Conservation (phyloP, 2,113 vertebrate species). For the Colossoma macropomum region DNA sequence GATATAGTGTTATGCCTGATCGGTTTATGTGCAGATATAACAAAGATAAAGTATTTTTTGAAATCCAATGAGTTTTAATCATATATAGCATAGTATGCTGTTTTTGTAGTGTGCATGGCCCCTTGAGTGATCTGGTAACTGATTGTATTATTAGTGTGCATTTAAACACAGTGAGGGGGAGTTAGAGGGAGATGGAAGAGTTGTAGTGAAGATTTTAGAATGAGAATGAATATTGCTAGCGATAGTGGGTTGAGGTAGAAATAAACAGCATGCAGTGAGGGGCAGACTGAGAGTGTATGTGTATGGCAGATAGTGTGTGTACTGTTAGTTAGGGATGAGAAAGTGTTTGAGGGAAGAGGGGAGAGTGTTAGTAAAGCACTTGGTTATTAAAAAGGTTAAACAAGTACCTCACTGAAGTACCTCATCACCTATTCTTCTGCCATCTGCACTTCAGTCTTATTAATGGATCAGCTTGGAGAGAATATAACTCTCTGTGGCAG, state of each 20-base stretch:
- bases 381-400: conserved; percentile 54
- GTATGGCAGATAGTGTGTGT: background rate
- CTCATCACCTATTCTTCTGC: conserved; percentile 13
- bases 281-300: too few relatives aligned
- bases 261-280: too few relatives aligned
- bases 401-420: conserved; percentile 3
- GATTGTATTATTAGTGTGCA: background rate
- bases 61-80: too few relatives aligned
- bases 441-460: conserved; percentile 47
- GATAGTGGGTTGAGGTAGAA: too few relatives aligned
- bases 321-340: too few relatives aligned
- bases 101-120: background rate
- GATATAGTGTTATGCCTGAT: too few relatives aligned
- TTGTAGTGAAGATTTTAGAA: too few relatives aligned
- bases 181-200: too few relatives aligned
- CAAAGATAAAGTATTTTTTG: too few relatives aligned
- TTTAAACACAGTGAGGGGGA: too few relatives aligned
- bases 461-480: conserved; percentile 25
- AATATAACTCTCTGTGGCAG: conserved; percentile 23
- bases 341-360: background rate
- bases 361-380: conserved; percentile 27
- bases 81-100: background rate
- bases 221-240: too few relatives aligned
- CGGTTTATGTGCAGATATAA: too few relatives aligned
- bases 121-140: background rate